Conservation (phyloP, 35 echinoderm and acorn worm genomes). For the Diadema setosum region DNA sequence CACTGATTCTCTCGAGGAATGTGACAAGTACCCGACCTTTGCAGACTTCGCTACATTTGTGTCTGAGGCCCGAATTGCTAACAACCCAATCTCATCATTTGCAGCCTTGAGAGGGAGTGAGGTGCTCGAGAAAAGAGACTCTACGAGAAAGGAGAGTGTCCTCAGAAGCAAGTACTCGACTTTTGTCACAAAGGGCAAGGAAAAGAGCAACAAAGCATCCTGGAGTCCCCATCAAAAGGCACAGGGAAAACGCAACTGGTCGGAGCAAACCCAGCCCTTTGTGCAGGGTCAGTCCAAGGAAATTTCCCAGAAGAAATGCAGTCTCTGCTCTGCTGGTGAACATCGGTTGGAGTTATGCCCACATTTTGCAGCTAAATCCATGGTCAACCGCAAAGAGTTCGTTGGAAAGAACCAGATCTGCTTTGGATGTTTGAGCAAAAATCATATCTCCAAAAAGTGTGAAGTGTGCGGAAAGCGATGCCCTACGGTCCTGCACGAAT, state of each 20-base stretch:
- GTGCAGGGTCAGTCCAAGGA: conserved; percentile 28
- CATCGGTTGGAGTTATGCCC: conserved; percentile 1
- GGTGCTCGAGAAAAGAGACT: neutral
- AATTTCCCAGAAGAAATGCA: neutral
- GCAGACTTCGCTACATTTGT: conserved; percentile 20
- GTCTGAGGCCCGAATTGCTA: conserved; percentile 42
- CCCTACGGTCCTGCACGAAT: conserved; percentile 46
- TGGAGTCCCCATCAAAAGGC: neutral
- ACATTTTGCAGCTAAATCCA: conserved; percentile 9
- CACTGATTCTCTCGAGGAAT: neutral
- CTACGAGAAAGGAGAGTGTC: neutral
- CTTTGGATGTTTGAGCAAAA: conserved; percentile 60
- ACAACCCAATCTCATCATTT: conserved; percentile 38
- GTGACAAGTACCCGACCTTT: conserved; percentile 6
- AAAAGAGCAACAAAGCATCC: neutral
- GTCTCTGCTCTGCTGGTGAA: neutral
- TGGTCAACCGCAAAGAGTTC: conserved; percentile 34
- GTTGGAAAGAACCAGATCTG: conserved; percentile 46
- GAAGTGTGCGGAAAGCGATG: conserved; percentile 36
- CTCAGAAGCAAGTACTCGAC: neutral
- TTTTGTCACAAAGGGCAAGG: neutral
- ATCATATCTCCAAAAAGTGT: conserved; percentile 42
- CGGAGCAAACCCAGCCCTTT: neutral
- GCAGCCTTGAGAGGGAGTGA: neutral
- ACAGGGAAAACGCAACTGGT: neutral